Evolutionary conservation across 2,888 invertebrate genomes (phyloP).

Genomic region (Pristionchus japonicus): DNA sequence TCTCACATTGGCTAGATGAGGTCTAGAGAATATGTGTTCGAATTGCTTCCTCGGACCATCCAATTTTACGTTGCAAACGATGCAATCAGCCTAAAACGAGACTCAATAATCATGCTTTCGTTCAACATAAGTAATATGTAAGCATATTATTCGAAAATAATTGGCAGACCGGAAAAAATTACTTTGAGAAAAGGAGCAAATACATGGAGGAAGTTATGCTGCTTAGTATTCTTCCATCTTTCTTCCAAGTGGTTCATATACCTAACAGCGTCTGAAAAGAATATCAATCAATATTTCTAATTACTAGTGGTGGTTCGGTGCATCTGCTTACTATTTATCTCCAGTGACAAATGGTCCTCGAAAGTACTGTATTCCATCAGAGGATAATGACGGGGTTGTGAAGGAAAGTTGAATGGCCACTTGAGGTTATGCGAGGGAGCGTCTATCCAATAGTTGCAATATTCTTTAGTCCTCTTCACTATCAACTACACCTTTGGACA

Average conservation of each 20-base stretch:
- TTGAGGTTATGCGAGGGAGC: background rate
- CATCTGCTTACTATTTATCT: background rate
- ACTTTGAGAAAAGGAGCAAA: constrained; percentile 3
- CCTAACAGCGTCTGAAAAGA: background rate
- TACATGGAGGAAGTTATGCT: background rate
- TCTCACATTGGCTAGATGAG: background rate
- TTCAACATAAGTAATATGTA: background rate
- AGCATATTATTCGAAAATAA: background rate
- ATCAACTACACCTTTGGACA: background rate
- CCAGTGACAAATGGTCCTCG: background rate
- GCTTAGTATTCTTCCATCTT: background rate
- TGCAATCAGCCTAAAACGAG: background rate
- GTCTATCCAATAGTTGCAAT: background rate
- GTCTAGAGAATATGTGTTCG: background rate
- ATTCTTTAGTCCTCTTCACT: background rate
- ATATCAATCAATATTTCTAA: background rate
- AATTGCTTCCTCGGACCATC: background rate
- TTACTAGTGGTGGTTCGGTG: background rate
- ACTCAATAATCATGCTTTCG: background rate
- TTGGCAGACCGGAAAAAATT: background rate
- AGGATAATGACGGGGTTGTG: background rate
- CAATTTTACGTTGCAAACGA: background rate
- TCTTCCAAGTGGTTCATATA: background rate
- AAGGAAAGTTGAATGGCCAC: background rate
- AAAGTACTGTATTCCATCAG: background rate